Evolutionary conservation across 2,797 vertebrate species (phyloP), one percentile per base, ranked within the genome.

Genomic region (Melanotaenia boesemani): DNA sequence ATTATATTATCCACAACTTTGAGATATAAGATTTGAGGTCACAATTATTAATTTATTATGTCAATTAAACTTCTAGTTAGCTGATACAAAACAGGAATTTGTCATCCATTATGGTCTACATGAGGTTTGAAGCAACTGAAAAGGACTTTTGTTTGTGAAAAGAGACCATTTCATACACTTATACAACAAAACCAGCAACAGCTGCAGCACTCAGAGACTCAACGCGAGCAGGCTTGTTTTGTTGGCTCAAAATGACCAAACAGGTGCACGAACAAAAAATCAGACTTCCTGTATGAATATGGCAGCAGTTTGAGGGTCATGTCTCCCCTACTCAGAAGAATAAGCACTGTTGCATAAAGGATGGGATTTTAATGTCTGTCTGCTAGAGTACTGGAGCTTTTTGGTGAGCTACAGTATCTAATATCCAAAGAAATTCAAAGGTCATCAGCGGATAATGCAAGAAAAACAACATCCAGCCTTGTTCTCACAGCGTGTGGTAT

Each of bases 181-280:
- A 34, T 6, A 18, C 60, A 65, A 72, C 26, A 74, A 66, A n/a
- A n/a, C n/a, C n/a, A n/a, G n/a, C n/a, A 48, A 55, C 72, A 82
- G 72, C 59, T 76, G 73, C 3, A 3, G 73, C 72, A 67, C 70
- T 73, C 39, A 34, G 41, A 44, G 41, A 24, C 54, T 62, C 55
- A 5, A 16, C 28, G 12, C 72, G 44, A 46, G 34, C 63, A 37
- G 56, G 15, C n/a, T 75, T 75, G 52, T 78, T 78, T 72, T 32
- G 26, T n/a, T 67, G 30, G 30, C 63, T 66, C 13, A 34, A 55
- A 75, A 77, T 73, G 63, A 64, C 28, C 22, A 44, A 74, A 74
- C 74, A 77, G 67, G 64, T 72, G 68, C 74, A 56, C 70, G 9
- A 46, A 39, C 48, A 72, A 78, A 66, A 30, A 66, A 72, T 41